These are phyloP conservation scores for Lepidocyrtoides sp. DNA, from an alignment of 2,888 invertebrate species.

Conservation along the genomic window DNA sequence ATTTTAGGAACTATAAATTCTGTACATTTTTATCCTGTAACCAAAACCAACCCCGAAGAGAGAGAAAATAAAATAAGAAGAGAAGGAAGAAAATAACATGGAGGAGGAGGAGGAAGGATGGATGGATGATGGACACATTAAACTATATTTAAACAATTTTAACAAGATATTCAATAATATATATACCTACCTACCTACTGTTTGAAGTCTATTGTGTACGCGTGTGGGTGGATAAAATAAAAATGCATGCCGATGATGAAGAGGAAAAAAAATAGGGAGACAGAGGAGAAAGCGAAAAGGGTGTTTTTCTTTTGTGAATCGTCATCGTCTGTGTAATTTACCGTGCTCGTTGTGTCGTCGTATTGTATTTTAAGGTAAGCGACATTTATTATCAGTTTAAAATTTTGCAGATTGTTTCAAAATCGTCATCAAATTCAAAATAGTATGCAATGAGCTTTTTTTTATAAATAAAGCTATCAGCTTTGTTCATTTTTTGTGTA, in stretches of 20 bases:
- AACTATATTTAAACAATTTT: conserved; percentile 21
- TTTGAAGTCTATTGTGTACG: neutral
- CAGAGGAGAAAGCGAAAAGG: neutral
- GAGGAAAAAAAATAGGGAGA: neutral
- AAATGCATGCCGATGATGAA: neutral
- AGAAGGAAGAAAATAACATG: neutral
- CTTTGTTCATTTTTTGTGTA: neutral
- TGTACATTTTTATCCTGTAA: conserved; percentile 45
- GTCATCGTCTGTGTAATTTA: conserved; percentile 18
- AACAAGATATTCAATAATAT: conserved; percentile 27
- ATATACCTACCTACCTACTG: neutral
- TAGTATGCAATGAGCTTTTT: neutral
- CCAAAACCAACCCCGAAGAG: conserved; percentile 10
- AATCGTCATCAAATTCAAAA: neutral
- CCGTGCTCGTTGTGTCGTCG: conserved; percentile 37
- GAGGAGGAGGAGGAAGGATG: conserved; percentile 7
- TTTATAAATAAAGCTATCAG: neutral
- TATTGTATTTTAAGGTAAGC: conserved; percentile 50
- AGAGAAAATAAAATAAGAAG: neutral
- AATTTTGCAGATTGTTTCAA: no score
- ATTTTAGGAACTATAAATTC: conserved; percentile 35
- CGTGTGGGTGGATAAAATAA: conserved; percentile 17
- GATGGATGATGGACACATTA: conserved; percentile 3
- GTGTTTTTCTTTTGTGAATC: conserved; percentile 22
- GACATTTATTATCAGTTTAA: conserved; percentile 21